Percentiles rank a stretch among this genome's conserved stretches.
Evolutionary conservation across 2,797 vertebrate species (phyloP).

Genomic region (Intellagama lesueurii): DNA sequence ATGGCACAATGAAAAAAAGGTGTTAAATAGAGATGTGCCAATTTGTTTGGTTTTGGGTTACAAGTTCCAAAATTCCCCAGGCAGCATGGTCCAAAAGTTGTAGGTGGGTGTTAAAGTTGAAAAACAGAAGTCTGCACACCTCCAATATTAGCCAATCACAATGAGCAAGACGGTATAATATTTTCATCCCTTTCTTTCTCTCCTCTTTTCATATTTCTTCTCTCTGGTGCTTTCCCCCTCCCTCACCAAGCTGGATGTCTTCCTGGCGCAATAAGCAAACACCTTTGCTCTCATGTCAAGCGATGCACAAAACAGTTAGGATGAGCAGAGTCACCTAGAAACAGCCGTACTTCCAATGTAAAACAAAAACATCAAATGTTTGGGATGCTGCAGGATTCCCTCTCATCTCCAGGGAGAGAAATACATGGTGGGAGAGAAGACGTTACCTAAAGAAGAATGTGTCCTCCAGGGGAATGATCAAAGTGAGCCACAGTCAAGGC

Average conservation of each 20-base stretch:
- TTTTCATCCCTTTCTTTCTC: neutral
- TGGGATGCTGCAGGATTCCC: neutral
- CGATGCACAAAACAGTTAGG: slow-evolving; percentile 48
- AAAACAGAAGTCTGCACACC: too few species aligned
- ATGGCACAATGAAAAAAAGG: neutral
- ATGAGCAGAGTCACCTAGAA: slow-evolving; percentile 59
- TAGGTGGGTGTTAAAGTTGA: too few species aligned
- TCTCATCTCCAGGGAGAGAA: neutral
- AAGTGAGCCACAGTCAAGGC: neutral
- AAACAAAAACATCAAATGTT: neutral
- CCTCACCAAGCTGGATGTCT: slow-evolving; percentile 44
- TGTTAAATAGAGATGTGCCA: too few species aligned
- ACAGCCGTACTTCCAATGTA: slow-evolving; percentile 30
- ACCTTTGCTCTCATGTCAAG: slow-evolving; percentile 60
- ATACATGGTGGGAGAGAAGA: neutral
- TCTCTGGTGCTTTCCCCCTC: too few species aligned
- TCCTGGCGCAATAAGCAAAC: slow-evolving; percentile 46
- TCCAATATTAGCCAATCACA: neutral
- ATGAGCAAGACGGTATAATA: neutral
- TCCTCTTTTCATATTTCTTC: neutral
- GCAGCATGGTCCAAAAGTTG: too few species aligned
- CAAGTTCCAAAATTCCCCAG: neutral
- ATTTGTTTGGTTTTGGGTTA: too few species aligned
- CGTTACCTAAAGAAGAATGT: rapidly evolving
- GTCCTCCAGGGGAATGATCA: slow-evolving; percentile 9